These are phyloP conservation scores for Drosophila rubida DNA, from an alignment of 2,888 invertebrate species.

Conservation along the genomic window DNA sequence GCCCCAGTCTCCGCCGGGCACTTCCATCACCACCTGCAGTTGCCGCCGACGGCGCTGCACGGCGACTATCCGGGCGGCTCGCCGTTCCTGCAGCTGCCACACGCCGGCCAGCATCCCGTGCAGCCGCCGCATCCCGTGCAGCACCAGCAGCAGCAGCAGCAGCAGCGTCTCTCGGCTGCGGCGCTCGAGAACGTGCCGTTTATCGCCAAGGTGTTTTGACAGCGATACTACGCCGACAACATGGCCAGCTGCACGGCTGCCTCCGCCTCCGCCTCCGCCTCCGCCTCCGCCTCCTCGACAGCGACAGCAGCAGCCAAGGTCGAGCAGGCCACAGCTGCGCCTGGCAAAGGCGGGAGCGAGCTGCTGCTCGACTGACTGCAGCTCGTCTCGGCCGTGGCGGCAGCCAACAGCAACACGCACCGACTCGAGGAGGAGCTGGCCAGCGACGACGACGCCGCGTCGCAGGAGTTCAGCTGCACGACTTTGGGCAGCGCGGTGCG, in stretches of 20 bases:
- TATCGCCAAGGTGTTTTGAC: conserved; percentile 85
- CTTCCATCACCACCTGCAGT: conserved; percentile 63
- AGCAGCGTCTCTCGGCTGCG: conserved; percentile 68
- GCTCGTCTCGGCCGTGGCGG: conserved; percentile 74
- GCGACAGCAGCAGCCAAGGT: conserved; percentile 26
- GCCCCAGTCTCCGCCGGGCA: conserved; percentile 28
- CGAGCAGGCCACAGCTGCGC: neutral
- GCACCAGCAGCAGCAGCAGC: conserved; percentile 43
- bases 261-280: too few relatives aligned
- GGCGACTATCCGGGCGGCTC: conserved; percentile 74
- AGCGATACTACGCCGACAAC: conserved; percentile 84
- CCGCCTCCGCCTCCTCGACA: too few relatives aligned
- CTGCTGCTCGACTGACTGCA: conserved; percentile 84
- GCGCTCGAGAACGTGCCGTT: conserved; percentile 84
- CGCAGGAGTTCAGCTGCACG: conserved; percentile 66
- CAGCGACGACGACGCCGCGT: conserved; percentile 15
- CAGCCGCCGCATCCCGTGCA: conserved; percentile 24
- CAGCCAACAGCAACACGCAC: conserved; percentile 28
- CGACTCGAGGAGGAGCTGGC: neutral
- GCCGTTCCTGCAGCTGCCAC: conserved; percentile 82
- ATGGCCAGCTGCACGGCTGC: conserved; percentile 66
- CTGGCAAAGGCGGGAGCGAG: conserved; percentile 38
- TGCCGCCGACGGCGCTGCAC: conserved; percentile 65
- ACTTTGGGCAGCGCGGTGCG: conserved; percentile 78
- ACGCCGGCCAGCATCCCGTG: conserved; percentile 40